Evolutionary conservation across 92 coral and sea anemone species (phyloP).

Genomic region (Parazoanthus atlanticus): DNA sequence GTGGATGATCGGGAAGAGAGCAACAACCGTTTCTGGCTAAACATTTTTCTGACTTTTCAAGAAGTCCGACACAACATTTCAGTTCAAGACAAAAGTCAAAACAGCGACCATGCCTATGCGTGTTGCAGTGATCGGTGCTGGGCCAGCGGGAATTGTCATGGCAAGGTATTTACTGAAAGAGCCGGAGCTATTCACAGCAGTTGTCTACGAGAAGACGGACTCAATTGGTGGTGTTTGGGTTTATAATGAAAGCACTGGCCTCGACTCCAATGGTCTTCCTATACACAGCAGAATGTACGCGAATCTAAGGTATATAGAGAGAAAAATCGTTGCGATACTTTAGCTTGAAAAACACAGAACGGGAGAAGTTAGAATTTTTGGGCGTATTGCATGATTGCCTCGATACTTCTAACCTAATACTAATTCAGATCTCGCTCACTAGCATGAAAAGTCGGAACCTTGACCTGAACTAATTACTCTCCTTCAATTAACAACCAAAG

Average conservation of each 20-base stretch:
- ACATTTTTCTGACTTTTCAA: too few relatives aligned
- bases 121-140: neutral
- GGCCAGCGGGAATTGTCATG: neutral
- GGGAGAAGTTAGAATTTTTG: too few relatives aligned
- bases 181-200: neutral
- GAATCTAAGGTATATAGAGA: neutral
- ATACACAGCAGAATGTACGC: neutral
- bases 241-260: neutral
- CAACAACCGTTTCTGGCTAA: too few relatives aligned
- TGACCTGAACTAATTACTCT: too few relatives aligned
- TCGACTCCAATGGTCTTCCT: neutral
- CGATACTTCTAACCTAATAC: too few relatives aligned
- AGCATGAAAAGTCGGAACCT: too few relatives aligned
- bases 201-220: neutral
- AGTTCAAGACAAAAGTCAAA: neutral
- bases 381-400: too few relatives aligned
- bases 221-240: neutral
- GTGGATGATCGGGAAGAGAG: too few relatives aligned
- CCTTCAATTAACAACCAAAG: too few relatives aligned
- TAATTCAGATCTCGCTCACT: too few relatives aligned
- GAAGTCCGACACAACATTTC: neutral
- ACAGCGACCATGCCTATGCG: neutral
- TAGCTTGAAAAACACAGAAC: too few relatives aligned
- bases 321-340: neutral
- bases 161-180: neutral